Evolutionary conservation across 1,140 invertebrate species (phyloP), one percentile per base, ranked within the genome.

Genomic region (Goniozus legneri): DNA sequence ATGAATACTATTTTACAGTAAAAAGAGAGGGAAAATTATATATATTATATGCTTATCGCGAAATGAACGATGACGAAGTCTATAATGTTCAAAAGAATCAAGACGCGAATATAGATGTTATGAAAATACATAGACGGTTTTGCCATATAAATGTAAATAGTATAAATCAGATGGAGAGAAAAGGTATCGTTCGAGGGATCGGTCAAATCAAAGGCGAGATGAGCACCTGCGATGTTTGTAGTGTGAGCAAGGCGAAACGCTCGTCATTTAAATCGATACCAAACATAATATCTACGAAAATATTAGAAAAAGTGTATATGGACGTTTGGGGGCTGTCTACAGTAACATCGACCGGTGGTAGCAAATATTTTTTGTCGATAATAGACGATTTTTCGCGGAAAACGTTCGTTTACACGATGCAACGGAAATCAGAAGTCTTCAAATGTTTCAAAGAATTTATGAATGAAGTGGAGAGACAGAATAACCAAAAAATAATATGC

Each of bases 351-450:
- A 27, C 31, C 7, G 35, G 40, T 21, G 34, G 36, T 24, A 40
- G 39, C 3, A 43, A 13, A 22, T 52, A 47, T 31, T 33, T 38
- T 21, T 16, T 38, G 7, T 14, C 20, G 3, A 39, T 52, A n/a
- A 47, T 21, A 13, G 37, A 52, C 19, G 44, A 52, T 43, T 39
- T 21, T 8, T 35, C 33, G 6, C 31, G 37, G 8, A 46, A 24
- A 10, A 42, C 30, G 1, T 30, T 27, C 4, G 31, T 52, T 19
- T 44, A 21, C n/a, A 24, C 47, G 27, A 7, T 44, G 7, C 33
- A 34, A 18, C 14, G 18, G 4, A 52, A 52, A 20, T 37, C 35
- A 14, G 50, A 52, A 3, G 44, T 44, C 13, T 42, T 43, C 16
- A 32, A 41, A 14, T n/a, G 21, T 10, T 44, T 52, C 22, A 46